Evolutionary conservation across 2,888 invertebrate genomes (phyloP).

Genomic region (Allolobophora icterica): DNA sequence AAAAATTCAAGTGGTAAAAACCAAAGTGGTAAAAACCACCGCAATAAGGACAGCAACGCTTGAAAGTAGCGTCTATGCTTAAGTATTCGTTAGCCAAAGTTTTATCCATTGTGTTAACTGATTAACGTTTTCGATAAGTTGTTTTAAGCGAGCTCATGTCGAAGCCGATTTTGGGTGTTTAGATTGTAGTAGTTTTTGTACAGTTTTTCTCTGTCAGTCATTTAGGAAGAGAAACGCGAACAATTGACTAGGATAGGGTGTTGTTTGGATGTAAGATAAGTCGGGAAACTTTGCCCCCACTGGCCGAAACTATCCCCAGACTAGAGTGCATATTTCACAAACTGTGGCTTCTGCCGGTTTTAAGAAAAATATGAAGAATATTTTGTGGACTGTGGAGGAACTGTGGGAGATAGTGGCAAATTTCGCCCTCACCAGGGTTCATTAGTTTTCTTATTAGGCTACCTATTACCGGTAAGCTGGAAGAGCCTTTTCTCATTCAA

Average conservation of each 20-base stretch:
- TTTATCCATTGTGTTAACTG: not conserved
- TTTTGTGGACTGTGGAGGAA: too few species aligned
- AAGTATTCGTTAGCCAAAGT: constrained; percentile 17
- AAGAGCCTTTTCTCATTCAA: too few species aligned
- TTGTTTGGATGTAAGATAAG: not conserved
- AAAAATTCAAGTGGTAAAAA: not conserved
- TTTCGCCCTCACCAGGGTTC: too few species aligned
- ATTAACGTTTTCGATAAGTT: not conserved
- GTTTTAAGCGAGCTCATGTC: not conserved
- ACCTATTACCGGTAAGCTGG: too few species aligned
- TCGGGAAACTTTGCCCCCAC: not conserved
- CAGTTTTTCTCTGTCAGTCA: not conserved
- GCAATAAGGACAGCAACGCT: not conserved
- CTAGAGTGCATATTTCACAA: not conserved
- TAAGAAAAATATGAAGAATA: not conserved
- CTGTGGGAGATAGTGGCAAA: too few species aligned
- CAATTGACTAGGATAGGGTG: not conserved
- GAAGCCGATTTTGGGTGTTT: constrained; percentile 17
- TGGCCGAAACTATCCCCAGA: not conserved
- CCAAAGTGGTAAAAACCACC: constrained; percentile 1
- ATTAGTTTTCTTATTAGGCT: too few species aligned
- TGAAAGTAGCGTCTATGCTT: not conserved
- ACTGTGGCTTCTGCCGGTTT: not conserved
- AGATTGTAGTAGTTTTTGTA: not conserved
- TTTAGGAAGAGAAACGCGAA: not conserved